Conservation (phyloP, 2,888 invertebrate genomes). For the Melanostoma mellinum region DNA sequence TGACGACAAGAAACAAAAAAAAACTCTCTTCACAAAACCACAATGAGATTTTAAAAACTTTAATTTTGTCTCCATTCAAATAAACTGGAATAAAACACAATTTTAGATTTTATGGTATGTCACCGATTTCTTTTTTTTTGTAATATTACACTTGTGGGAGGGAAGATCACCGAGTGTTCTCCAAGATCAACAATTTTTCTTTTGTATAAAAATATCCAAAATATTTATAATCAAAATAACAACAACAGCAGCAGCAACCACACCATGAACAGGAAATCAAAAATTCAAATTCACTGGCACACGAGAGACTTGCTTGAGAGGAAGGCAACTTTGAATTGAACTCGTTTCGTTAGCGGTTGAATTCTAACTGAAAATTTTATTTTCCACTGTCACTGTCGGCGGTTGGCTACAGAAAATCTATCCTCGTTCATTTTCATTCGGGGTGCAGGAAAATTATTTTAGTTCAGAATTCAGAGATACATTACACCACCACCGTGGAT, state of each 20-base stretch:
- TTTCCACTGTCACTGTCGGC: constrained; percentile 57
- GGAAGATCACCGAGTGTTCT: constrained; percentile 40
- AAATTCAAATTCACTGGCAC: constrained; percentile 74
- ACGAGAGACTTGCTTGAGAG: constrained; percentile 48
- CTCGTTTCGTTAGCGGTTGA: constrained; percentile 79
- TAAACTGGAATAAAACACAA: background rate
- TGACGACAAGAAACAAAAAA: too few species aligned
- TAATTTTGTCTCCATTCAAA: constrained; percentile 5
- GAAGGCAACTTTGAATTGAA: constrained; percentile 77
- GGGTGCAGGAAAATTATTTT: constrained; percentile 62
- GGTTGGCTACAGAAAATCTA: constrained; percentile 73
- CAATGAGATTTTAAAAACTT: background rate
- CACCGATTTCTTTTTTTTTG: background rate
- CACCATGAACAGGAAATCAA: constrained; percentile 6
- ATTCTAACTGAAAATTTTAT: constrained; percentile 79
- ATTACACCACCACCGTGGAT: constrained; percentile 12
- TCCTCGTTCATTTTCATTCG: constrained; percentile 72
- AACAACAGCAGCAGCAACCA: background rate
- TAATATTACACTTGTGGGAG: constrained; percentile 18
- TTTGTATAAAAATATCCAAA: constrained; percentile 37
- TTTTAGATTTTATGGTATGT: background rate
- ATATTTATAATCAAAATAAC: constrained; percentile 19
- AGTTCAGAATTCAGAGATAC: constrained; percentile 55
- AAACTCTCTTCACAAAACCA: too few species aligned
- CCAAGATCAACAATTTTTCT: background rate